Conservation (phyloP, 2,113 vertebrate species). For the Thamnaconus septentrionalis region DNA sequence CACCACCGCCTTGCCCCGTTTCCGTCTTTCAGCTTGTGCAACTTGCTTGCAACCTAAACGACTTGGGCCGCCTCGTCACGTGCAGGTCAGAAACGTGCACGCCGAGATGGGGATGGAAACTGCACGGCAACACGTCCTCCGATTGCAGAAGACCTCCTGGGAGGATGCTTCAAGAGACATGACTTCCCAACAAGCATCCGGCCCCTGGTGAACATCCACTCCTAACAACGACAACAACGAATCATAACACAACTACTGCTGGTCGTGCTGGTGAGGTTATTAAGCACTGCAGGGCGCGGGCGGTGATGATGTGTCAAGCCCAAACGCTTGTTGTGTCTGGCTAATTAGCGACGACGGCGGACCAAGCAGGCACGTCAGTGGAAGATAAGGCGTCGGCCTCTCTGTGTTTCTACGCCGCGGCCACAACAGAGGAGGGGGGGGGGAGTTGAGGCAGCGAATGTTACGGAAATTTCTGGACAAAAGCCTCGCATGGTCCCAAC, state of each 20-base stretch:
- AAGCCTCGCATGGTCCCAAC: slow-evolving; percentile 13
- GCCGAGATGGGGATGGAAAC: too few relatives aligned
- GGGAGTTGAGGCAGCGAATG: slow-evolving; percentile 14
- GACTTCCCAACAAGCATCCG: neutral
- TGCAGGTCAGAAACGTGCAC: too few relatives aligned
- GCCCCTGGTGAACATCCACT: slow-evolving; percentile 4
- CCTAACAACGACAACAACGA: slow-evolving; percentile 15
- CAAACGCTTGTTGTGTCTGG: neutral
- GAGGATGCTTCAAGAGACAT: slow-evolving; percentile 11
- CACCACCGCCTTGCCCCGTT: too few relatives aligned
- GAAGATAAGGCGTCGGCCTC: neutral
- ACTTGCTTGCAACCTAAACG: too few relatives aligned
- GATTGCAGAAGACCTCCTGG: slow-evolving; percentile 1
- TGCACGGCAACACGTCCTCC: too few relatives aligned
- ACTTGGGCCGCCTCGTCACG: too few relatives aligned
- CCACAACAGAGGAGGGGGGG: slow-evolving; percentile 1
- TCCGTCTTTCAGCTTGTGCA: too few relatives aligned
- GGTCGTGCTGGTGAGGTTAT: neutral
- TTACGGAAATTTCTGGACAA: slow-evolving; percentile 38
- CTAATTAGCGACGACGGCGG: slow-evolving; percentile 13
- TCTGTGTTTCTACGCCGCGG: neutral
- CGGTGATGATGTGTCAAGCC: neutral
- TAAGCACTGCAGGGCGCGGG: too few relatives aligned
- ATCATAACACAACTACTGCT: neutral
- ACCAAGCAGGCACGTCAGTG: slow-evolving; percentile 13